Base-by-base conservation (phyloP, 1,140 invertebrate species). In the Tenebrio molitor region DNA sequence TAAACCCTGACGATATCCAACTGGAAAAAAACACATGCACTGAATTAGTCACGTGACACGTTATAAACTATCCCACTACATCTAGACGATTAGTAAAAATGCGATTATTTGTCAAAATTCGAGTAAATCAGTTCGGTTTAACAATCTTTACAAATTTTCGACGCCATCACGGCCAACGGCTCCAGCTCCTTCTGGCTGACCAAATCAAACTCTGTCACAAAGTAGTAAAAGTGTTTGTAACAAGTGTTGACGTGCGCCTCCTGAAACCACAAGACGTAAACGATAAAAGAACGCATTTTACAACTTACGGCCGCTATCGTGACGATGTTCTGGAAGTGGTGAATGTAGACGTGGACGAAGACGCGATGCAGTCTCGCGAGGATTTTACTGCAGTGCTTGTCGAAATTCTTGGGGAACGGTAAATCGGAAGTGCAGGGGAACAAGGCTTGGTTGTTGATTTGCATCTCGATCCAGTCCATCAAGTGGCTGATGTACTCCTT, bases 191-290 rank as follows among this genome's bases (percentile, higher is more conserved):
- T 95, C 16, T 88, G 82, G 74, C 91, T 92, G 41, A 98, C 90
- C 72, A 98, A 83, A 77, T 94, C 91, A 80, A 97, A 96, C 84
- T 97, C 95, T 33, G 88, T 91, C 7, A 97, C 92, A 85, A 98
- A 98, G 83, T 96, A 98, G 81, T 96, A 98, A 83, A 97, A 98
- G 84, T 98, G 96, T 83, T 98, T 98, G 85, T 97, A 98, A 80
- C 96, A 97, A 1, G 95, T 96, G 84, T 98, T 98, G 0, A 97
- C 95, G 81, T 98, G 96, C 19, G 96, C 94, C 84, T 98, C 96
- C 94, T 96, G 79, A 87, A 74, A 80, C 74, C 74, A 78, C 64
- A 69, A 69, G 42, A 69, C 5, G 21, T 17, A 7, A 44, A 19
- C 25, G 12, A 29, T 5, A 29, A 50, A 50, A 68, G 62, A 50